Conservation (phyloP, 2,113 vertebrate genomes). For the Crotalus tigris region DNA sequence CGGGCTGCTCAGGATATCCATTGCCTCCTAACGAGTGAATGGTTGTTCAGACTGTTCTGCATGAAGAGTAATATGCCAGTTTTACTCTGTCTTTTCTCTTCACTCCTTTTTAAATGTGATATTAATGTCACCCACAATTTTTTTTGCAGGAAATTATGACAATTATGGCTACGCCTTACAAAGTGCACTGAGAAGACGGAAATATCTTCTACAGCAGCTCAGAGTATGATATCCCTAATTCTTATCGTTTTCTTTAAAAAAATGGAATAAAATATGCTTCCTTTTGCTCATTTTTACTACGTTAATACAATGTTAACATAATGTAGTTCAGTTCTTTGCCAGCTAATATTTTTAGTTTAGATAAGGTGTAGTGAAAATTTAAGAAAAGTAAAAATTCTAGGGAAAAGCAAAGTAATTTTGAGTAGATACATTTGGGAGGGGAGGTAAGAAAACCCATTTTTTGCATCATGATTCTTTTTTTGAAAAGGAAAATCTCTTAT, state of each 20-base stretch:
- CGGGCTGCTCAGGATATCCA: background rate
- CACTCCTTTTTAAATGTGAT: background rate
- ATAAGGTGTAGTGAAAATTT: background rate
- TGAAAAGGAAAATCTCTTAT: background rate
- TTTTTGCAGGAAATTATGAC: conserved; percentile 66
- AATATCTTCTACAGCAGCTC: conserved; percentile 74
- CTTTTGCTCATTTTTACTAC: background rate
- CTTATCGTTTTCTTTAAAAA: background rate
- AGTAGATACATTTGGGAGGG: background rate
- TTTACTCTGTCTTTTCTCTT: background rate
- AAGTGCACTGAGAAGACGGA: conserved; percentile 73
- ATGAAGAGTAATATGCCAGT: background rate
- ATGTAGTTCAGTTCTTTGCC: background rate
- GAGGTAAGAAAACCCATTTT: background rate
- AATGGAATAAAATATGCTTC: background rate
- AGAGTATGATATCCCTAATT: conserved; percentile 65
- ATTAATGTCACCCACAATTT: background rate
- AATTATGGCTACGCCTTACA: conserved; percentile 61
- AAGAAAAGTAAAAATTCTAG: background rate
- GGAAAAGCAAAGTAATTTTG: background rate
- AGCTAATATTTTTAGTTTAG: background rate
- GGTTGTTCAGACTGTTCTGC: background rate
- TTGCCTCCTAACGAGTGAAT: background rate
- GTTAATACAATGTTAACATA: background rate
- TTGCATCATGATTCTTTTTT: background rate